Percentiles rank a stretch among this genome's conserved stretches.
These are phyloP conservation scores for Paradoxurus hermaphroditus DNA, from an alignment of 2,113 vertebrate species.

Conservation along the genomic window DNA sequence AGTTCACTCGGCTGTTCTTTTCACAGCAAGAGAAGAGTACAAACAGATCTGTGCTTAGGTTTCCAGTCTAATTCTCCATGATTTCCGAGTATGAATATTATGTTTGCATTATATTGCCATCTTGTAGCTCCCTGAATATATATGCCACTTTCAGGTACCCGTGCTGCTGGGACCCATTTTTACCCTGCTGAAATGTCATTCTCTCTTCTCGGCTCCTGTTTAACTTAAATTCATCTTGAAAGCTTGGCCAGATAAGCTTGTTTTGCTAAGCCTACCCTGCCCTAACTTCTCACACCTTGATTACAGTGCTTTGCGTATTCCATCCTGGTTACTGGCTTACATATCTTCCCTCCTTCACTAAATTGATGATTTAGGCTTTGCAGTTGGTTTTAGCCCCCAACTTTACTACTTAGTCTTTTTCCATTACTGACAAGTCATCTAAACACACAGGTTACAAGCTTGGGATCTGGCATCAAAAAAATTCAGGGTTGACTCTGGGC, in stretches of 20 bases:
- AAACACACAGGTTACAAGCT: neutral
- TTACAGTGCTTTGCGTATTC: neutral
- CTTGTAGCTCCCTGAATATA: neutral
- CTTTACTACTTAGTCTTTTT: neutral
- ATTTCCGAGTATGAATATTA: neutral
- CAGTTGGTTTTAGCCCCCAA: neutral
- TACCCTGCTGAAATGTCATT: neutral
- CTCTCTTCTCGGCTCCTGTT: neutral
- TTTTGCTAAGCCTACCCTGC: neutral
- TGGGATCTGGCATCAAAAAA: neutral
- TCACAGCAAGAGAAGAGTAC: neutral
- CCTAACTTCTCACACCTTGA: neutral
- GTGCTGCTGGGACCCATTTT: neutral
- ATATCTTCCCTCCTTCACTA: neutral
- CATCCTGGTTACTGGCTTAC: neutral
- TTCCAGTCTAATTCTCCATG: neutral
- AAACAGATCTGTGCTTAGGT: neutral
- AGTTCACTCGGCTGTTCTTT: neutral
- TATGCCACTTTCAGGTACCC: neutral
- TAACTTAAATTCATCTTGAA: neutral
- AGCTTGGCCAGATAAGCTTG: neutral
- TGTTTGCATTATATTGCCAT: neutral
- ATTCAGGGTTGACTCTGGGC: neutral
- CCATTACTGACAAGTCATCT: neutral
- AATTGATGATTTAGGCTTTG: neutral